Conservation (phyloP, 2,113 vertebrate genomes). For the Podocnemis expansa region DNA sequence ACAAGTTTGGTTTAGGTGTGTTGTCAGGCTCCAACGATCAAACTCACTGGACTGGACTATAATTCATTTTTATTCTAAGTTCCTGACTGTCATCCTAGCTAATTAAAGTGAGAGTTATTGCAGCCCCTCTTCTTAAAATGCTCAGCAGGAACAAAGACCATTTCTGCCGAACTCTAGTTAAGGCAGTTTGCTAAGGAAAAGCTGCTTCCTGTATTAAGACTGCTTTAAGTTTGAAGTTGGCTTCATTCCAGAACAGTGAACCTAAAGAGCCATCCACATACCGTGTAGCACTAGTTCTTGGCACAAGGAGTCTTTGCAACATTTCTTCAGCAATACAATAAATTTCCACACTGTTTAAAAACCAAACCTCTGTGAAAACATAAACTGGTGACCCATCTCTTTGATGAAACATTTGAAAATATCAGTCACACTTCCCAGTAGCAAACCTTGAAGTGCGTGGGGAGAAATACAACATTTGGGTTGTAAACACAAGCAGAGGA, state of each 20-base stretch:
- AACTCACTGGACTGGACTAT: conserved; percentile 37
- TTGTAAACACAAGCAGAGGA: background rate
- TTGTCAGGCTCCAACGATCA: conserved; percentile 11
- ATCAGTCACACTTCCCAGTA: background rate
- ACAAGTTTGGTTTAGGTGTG: background rate
- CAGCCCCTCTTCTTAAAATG: conserved; percentile 23
- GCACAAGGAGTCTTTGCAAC: background rate
- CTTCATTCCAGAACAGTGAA: background rate
- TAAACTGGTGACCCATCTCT: background rate
- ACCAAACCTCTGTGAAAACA: background rate
- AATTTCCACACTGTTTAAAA: background rate
- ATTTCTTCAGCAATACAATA: background rate
- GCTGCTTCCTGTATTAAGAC: background rate
- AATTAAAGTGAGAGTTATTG: conserved; percentile 29
- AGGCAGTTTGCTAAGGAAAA: conserved; percentile 13
- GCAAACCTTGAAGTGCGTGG: background rate
- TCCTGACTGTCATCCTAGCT: conserved; percentile 7
- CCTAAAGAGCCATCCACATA: background rate
- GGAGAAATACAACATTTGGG: background rate
- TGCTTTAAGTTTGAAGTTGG: background rate
- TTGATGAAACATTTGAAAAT: background rate
- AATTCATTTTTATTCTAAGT: conserved; percentile 11
- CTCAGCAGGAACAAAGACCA: background rate
- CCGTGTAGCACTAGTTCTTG: background rate
- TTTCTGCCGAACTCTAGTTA: conserved; percentile 20